A percentile compares a stretch with the other conserved stretches of the same genome.
Evolutionary conservation across 2,888 invertebrate species (phyloP).

Genomic region (Oithona nana): DNA sequence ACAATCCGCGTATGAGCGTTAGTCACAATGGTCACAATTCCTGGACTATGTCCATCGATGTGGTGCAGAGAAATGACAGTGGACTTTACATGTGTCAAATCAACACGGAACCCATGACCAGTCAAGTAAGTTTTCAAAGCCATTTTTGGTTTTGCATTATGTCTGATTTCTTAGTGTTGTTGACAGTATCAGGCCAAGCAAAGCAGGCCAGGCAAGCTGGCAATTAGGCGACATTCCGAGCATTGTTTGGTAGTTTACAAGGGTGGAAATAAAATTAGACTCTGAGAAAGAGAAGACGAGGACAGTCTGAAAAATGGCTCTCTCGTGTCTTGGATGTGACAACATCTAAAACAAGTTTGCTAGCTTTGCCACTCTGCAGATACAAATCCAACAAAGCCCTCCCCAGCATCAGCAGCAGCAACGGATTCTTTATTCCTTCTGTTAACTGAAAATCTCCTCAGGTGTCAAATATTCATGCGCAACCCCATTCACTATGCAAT

Average conservation of each 20-base stretch:
- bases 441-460: neutral
- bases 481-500: neutral
- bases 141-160: too few species aligned
- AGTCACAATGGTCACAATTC: slow-evolving; percentile 80
- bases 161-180: neutral
- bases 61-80: slow-evolving; percentile 62
- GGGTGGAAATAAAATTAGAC: neutral
- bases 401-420: neutral
- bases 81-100: slow-evolving; percentile 84
- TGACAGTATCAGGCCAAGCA: neutral
- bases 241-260: neutral
- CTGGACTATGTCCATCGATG: slow-evolving; percentile 70
- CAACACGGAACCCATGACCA: slow-evolving; percentile 83
- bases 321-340: neutral
- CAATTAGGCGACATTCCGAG: neutral
- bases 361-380: neutral
- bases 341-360: neutral
- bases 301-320: neutral
- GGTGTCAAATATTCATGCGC: neutral
- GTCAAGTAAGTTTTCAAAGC: slow-evolving; percentile 38
- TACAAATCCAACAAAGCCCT: too few species aligned
- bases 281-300: too few species aligned
- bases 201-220: neutral
- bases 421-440: neutral
- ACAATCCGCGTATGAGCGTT: slow-evolving; percentile 39